Conservation (phyloP, 2,888 invertebrate species). For the Pachycephus smyrnensis region DNA sequence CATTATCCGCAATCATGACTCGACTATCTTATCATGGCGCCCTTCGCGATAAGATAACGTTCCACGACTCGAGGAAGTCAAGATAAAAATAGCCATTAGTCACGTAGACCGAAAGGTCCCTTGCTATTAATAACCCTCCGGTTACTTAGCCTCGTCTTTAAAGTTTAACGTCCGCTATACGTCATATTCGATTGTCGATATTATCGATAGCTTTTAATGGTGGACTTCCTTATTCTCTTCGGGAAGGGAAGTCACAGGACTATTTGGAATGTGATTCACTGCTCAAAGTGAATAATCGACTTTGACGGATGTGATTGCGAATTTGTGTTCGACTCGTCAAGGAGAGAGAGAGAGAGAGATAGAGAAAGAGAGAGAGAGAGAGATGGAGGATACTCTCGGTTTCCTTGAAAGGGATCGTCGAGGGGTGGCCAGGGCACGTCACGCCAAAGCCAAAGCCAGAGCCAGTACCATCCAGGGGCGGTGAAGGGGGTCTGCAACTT, state of each 20-base stretch:
- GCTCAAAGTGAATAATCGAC: neutral
- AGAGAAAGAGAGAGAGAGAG: too few relatives aligned
- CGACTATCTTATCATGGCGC: constrained; percentile 17
- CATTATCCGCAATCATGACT: neutral
- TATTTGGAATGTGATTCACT: neutral
- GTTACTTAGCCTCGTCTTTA: neutral
- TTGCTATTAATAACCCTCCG: constrained; percentile 31
- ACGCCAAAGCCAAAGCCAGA: neutral
- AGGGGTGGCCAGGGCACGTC: neutral
- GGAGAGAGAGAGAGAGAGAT: too few relatives aligned
- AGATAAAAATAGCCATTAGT: constrained; percentile 12
- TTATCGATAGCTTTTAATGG: neutral
- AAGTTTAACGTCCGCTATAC: neutral
- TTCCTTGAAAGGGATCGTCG: neutral
- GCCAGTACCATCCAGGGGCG: neutral
- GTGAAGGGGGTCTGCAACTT: constrained; percentile 50
- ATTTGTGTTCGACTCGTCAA: neutral
- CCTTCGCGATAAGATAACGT: constrained; percentile 19
- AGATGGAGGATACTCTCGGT: neutral
- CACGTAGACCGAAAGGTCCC: constrained; percentile 32
- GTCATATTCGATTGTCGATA: neutral
- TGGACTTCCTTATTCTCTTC: neutral
- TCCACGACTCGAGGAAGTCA: neutral
- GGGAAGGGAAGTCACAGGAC: neutral
- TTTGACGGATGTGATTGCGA: neutral